Base-by-base conservation (phyloP, 2,797 vertebrate species). In the Adelosebastes latens region DNA sequence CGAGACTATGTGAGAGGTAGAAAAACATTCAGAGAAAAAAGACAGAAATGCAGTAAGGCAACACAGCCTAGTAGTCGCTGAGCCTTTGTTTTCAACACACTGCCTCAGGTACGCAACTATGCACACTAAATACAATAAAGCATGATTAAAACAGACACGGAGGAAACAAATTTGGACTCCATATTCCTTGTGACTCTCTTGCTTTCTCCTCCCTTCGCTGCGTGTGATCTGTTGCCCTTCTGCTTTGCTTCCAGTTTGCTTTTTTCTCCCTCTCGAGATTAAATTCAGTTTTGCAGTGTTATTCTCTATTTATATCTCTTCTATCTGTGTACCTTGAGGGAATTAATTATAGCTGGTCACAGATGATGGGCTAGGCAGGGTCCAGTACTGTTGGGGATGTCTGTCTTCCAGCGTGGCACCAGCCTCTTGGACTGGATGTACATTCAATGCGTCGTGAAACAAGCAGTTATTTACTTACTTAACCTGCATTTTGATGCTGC, bases 141-240 rank as follows among this genome's bases (percentile, higher is more conserved):
- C 87, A 73, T 90, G 83, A 94, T 93, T 93, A 89, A 93, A 92
- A 84, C 67, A 80, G 86, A 92, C 87, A 73, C 53, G 77, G n/a
- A 32, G 62, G 81, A 80, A 87, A 83, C 75, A 77, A 64, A 85
- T 62, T 80, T 82, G 56, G 72, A 78, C 85, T 78, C 18, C 0
- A 66, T 82, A 84, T 80, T 83, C 64, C 66, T 75, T 46, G 32
- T 42, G 59, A 88, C 77, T 84, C 66, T 65, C 29, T 64, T 63
- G 24, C 59, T 81, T 84, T 85, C 62, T 74, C 32, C 64, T 79
- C 72, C n/a, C 22, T 77, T 75, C 1, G 1, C 61, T 79, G 46
- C 46, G 52, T 74, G 59, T 71, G 52, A 63, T 84, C 74, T 63
- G 49, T 22, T 77, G 46, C 66, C 69, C 62, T 69, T 66, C 27